Conservation (phyloP, 2,888 invertebrate genomes). For the Drosophila pegasa region DNA sequence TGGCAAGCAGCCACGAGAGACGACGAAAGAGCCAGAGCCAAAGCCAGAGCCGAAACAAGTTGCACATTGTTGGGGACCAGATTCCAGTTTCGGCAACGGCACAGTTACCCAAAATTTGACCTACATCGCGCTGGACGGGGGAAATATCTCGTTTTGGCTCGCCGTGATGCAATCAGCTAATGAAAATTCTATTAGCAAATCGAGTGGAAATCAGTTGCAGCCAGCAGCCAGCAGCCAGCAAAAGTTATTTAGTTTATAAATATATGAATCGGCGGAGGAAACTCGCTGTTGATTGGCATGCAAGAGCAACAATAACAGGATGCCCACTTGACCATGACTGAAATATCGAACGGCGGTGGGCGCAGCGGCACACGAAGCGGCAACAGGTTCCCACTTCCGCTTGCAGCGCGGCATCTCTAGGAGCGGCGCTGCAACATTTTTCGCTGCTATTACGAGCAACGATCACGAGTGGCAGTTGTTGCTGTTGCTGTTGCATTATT, state of each 20-base stretch:
- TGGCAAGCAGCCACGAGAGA: constrained; percentile 12
- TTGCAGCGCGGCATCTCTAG: constrained; percentile 41
- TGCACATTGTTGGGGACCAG: constrained; percentile 43
- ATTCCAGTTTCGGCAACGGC: constrained; percentile 51
- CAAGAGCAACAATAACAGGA: constrained; percentile 33
- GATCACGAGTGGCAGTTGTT: constrained; percentile 23
- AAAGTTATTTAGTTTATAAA: not conserved
- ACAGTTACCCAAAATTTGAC: constrained; percentile 52
- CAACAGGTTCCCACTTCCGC: constrained; percentile 55
- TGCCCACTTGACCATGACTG: constrained; percentile 79
- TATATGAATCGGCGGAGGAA: constrained; percentile 4
- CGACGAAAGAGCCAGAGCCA: constrained; percentile 2
- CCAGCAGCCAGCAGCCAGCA: not conserved
- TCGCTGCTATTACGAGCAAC: constrained; percentile 54
- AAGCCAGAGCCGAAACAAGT: constrained; percentile 51
- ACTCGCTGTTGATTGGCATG: constrained; percentile 24
- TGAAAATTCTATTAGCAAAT: constrained; percentile 47
- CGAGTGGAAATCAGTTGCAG: constrained; percentile 6
- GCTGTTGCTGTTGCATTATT: constrained; percentile 60
- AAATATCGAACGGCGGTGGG: constrained; percentile 55
- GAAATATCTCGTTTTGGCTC: constrained; percentile 15
- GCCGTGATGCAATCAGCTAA: constrained; percentile 21
- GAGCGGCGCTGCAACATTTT: constrained; percentile 49
- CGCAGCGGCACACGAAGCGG: constrained; percentile 14
- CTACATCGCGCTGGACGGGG: constrained; percentile 26